phyloP scores from a whole-genome alignment of 2,113 vertebrate genomes.

The Pongo abelii region DNA sequence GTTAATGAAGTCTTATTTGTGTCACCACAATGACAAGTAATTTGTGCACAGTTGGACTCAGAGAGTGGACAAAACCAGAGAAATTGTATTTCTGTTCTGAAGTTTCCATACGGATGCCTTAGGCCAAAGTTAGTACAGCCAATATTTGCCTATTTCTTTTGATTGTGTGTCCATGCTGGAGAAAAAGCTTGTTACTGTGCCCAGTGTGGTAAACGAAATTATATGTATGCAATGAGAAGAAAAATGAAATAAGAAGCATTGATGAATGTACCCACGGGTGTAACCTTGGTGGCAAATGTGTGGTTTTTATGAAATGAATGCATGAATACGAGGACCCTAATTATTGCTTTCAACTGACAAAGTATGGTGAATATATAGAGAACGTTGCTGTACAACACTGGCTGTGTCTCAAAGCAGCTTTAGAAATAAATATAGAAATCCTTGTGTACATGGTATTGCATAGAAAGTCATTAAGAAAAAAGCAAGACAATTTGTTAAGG shows the following conservation, averaged over 20 bases:
- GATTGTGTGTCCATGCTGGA: conserved; percentile 35
- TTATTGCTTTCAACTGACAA: conserved; percentile 77
- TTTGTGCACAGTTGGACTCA: conserved; percentile 66
- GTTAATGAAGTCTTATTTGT: conserved; percentile 85
- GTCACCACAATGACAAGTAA: conserved; percentile 82
- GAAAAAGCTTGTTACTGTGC: conserved; percentile 63
- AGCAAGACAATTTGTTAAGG: not conserved
- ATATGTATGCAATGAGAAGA: not conserved
- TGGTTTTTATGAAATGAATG: conserved; percentile 63
- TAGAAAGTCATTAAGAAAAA: not conserved
- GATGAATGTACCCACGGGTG: conserved; percentile 36
- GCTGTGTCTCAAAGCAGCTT: conserved; percentile 39
- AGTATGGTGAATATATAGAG: not conserved
- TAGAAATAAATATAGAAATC: conserved; percentile 58
- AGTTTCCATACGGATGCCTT: conserved; percentile 25
- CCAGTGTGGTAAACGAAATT: conserved; percentile 51
- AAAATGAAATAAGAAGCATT: not conserved
- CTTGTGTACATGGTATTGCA: not conserved
- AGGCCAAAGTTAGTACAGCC: conserved; percentile 69
- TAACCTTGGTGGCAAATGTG: conserved; percentile 45
- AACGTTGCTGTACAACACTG: not conserved
- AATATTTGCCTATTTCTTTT: conserved; percentile 67
- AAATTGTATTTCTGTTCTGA: conserved; percentile 65
- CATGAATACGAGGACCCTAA: conserved; percentile 69
- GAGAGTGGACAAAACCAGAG: not conserved